Percentiles rank a stretch among this genome's conserved stretches.
Evolutionary conservation across 2,113 vertebrate genomes (phyloP).

Genomic region (Equus przewalskii): DNA sequence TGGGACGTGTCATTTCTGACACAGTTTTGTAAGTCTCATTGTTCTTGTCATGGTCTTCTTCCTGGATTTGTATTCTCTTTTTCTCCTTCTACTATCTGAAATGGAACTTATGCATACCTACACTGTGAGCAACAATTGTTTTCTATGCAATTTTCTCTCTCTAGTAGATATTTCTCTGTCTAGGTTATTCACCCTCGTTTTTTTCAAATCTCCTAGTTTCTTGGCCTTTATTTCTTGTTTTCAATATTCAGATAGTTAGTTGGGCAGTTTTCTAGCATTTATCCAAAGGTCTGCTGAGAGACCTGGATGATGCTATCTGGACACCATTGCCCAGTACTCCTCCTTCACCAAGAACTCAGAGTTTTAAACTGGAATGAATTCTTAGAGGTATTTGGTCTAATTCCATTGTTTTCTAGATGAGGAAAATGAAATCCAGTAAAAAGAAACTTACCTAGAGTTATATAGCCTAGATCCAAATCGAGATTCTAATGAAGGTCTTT

Average conservation of each 20-base stretch:
- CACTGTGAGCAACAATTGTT: neutral
- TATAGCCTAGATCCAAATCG: neutral
- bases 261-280: neutral
- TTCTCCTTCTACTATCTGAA: neutral
- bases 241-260: neutral
- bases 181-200: neutral
- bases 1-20: neutral
- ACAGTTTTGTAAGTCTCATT: neutral
- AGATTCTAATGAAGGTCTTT: neutral
- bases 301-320: neutral
- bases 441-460: neutral
- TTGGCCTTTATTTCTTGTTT: constrained; percentile 24
- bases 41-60: neutral
- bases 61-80: neutral
- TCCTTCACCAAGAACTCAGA: neutral
- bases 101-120: neutral
- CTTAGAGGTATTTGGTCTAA: neutral
- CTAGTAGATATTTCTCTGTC: neutral
- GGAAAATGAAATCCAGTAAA: neutral
- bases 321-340: neutral
- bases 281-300: neutral
- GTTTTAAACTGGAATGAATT: constrained; percentile 41
- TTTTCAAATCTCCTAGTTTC: neutral
- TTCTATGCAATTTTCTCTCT: neutral
- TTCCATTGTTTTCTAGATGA: constrained; percentile 1